These are phyloP conservation scores for Proterorhinus semilunaris DNA, from an alignment of 2,113 vertebrate species.

Conservation along the genomic window DNA sequence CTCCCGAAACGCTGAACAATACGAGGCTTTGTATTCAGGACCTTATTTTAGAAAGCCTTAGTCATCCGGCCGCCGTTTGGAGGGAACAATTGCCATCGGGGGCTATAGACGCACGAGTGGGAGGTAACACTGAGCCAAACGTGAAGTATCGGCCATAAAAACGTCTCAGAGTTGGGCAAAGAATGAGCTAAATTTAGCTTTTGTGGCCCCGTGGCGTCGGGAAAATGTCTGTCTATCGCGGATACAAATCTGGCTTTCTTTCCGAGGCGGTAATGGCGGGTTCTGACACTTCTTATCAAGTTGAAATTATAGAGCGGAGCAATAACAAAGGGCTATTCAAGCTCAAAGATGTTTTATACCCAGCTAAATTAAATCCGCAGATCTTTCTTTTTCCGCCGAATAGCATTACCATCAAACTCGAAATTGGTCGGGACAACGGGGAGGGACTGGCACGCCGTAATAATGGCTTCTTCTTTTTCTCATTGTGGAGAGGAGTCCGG, in stretches of 20 bases:
- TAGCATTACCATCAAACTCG: background rate
- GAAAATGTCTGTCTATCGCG: background rate
- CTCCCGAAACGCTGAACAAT: slow-evolving; percentile 36
- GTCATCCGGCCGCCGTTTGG: slow-evolving; percentile 39
- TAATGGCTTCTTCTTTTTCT: background rate
- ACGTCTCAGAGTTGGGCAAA: slow-evolving; percentile 22
- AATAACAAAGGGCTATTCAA: background rate
- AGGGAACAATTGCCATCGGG: slow-evolving; percentile 25
- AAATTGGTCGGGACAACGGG: background rate
- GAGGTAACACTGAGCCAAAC: slow-evolving; percentile 27
- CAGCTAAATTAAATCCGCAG: background rate
- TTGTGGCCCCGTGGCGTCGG: slow-evolving; percentile 12
- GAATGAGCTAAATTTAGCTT: background rate
- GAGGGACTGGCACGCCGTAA: background rate
- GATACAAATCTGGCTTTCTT: background rate
- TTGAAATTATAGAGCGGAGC: slow-evolving; percentile 14
- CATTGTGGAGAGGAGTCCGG: background rate
- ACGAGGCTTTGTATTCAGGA: slow-evolving; percentile 32
- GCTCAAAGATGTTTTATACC: background rate
- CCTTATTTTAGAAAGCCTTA: slow-evolving; percentile 36
- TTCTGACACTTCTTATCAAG: slow-evolving; percentile 8
- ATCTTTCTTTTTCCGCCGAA: no score
- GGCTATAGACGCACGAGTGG: slow-evolving; percentile 30
- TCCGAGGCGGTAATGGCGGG: background rate
- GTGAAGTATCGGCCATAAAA: slow-evolving; percentile 26